Percentiles rank a stretch among this genome's conserved stretches.
phyloP scores from a whole-genome alignment of 2,888 invertebrate species.

The Notocelia uddmanniana region DNA sequence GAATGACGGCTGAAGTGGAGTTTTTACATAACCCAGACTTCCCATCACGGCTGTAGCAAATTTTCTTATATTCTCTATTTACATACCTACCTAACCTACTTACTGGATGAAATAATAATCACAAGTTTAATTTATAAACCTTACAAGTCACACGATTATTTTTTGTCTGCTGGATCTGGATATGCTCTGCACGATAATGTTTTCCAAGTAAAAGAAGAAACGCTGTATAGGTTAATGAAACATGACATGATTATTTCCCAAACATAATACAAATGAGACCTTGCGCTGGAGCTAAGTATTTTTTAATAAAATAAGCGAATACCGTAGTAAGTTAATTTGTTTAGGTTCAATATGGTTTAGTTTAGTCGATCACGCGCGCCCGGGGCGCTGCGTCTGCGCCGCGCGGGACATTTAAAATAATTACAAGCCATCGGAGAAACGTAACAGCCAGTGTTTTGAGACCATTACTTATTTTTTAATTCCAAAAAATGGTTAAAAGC shows the following conservation, averaged over 20 bases:
- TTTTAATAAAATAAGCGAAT: constrained; percentile 41
- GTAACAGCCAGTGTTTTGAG: constrained; percentile 85
- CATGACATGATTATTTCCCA: background rate
- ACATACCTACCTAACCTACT: too few relatives aligned
- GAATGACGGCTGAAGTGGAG: too few relatives aligned
- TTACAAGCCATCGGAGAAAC: constrained; percentile 84
- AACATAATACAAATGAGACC: background rate
- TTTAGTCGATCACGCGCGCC: constrained; percentile 76
- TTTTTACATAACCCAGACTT: too few relatives aligned
- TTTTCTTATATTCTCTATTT: too few relatives aligned
- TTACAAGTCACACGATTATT: too few relatives aligned
- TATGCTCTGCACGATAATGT: too few relatives aligned
- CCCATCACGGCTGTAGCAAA: too few relatives aligned
- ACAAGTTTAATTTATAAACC: too few relatives aligned
- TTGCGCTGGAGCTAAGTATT: constrained; percentile 17
- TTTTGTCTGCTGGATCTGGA: too few relatives aligned
- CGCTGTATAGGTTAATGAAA: background rate
- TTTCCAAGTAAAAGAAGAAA: too few relatives aligned
- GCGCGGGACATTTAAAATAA: constrained; percentile 86
- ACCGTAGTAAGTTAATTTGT: constrained; percentile 44
- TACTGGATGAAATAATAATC: too few relatives aligned
- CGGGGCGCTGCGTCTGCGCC: constrained; percentile 65
- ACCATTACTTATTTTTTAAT: constrained; percentile 85
- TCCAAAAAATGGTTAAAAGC: constrained; percentile 78
- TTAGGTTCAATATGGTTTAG: constrained; percentile 76